Conservation (phyloP, 2,797 vertebrate genomes). For the Carcharodon carcharias region DNA sequence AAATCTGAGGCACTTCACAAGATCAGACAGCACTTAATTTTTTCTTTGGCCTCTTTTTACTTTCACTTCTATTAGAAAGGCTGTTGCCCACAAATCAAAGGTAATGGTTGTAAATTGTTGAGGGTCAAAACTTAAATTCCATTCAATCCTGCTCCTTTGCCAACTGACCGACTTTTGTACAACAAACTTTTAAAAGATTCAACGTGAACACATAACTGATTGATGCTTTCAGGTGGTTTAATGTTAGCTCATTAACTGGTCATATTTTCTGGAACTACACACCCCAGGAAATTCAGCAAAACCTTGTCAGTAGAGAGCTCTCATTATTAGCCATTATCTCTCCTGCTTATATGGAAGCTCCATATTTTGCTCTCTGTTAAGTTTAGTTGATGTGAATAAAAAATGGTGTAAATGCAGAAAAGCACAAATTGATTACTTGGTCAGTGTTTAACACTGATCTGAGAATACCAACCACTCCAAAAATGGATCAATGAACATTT, state of each 20-base stretch:
- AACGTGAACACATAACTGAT: not conserved
- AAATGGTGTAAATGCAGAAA: not conserved
- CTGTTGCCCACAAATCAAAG: not conserved
- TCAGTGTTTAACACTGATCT: not conserved
- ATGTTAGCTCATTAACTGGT: not conserved
- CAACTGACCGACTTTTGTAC: not conserved
- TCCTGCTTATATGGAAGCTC: not conserved
- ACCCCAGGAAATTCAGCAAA: not conserved
- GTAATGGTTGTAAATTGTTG: not conserved
- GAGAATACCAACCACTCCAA: not conserved
- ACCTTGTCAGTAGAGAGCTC: not conserved
- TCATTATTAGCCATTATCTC: not conserved
- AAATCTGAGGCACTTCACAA: not conserved
- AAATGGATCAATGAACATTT: not conserved
- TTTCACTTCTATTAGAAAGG: not conserved
- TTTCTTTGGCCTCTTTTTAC: not conserved
- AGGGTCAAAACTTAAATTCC: not conserved
- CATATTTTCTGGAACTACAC: not conserved
- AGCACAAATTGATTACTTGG: not conserved
- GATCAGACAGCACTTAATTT: not conserved
- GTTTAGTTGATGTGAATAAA: not conserved
- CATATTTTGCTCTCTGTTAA: not conserved
- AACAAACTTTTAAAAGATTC: constrained; percentile 22
- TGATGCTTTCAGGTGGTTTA: not conserved
- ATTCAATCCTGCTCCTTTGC: not conserved